Evolutionary conservation across 2,888 invertebrate species (phyloP), one percentile per base, ranked within the genome.

Genomic region (Amphipoea oculea): DNA sequence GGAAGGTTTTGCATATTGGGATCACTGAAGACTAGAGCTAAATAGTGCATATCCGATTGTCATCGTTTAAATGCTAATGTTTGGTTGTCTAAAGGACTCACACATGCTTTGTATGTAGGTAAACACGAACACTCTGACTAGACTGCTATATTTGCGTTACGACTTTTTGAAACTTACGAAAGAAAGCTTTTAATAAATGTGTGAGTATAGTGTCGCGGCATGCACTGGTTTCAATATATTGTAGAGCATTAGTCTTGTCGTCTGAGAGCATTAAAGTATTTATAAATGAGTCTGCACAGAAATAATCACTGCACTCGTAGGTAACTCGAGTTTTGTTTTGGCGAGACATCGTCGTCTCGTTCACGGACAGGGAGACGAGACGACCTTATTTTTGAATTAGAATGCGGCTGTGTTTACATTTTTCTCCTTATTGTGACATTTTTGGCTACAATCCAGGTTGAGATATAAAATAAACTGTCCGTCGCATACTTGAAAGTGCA

Each of bases 371-470:
- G 87, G 94, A 94, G 94, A 93, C 94, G 91, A 93, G 94, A 94
- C 95, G 94, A 95, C 95, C 95, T 95, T 95, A 95, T 95, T 96
- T 94, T 95, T 92, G 93, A 94, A 94, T 94, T 94, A 95, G 95
- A 95, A 94, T 96, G 95, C 95, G 95, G 92, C 94, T 95, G 94
- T 96, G 95, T 96, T 96, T 96, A 96, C 95, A 95, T 95, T 95
- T 95, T 95, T 95, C 95, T 93, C 94, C 93, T 94, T 95, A 95
- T 96, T 95, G 95, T 95, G 95, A 94, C 94, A 96, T 94, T 94
- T 94, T 94, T 96, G 96, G 95, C 96, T 89, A 87, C 85, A 91
- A 92, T 95, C 96, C 95, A 96, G 93, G 93, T 93, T 92, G 94
- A 91, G 92, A 92, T 94, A 93, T 93, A 94, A 92, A 93, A 94